Evolutionary conservation across 2,797 vertebrate species (phyloP), one percentile per base, ranked within the genome.

Genomic region (Gallinago stenura): DNA sequence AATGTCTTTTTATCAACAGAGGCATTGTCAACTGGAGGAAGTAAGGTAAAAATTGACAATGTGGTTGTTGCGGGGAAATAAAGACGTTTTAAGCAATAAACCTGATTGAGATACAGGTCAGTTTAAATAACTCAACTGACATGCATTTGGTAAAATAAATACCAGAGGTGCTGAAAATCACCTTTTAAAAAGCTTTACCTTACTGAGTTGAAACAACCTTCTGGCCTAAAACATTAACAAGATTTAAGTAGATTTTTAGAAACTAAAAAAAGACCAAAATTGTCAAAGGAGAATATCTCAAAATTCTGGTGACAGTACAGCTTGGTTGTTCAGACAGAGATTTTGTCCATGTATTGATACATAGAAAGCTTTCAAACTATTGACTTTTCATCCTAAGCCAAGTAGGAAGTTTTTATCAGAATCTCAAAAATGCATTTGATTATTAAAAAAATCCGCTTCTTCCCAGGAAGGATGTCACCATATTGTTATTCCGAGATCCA

Each of bases 1-100:
- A 7, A 11, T 4, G 3, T 43, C 13, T 12, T 35, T 9, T 48
- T 58, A 73, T 30, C 54, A 71, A 78, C 3, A 57, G 21, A 81
- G 70, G 7, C 10, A 7, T 7, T 65, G 8, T 6, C 64, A 85
- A 15, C 43, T 35, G 53, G 30, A 65, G 64, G 15, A 65, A 30
- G 14, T 4, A 22, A 88, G 26, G 56, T 8, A 61, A 15, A 13
- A 26, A 57, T 13, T 33, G 31, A 39, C 41, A 46, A 16, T 8
- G 7, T 24, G 3, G 33, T 81, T 53, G 10, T 1, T 33, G 9
- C 7, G 5, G 9, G 14, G 7, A 66, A 77, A 53, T 0, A 48
- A 33, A 54, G 5, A 22, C 4, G 15, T 64, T 30, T 43, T 15
- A 17, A 70, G 73, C 21, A 68, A 75, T 28, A 68, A 43, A 56